Base-by-base conservation (phyloP, 2,888 invertebrate genomes). In the Steinernema carpocapsae region DNA sequence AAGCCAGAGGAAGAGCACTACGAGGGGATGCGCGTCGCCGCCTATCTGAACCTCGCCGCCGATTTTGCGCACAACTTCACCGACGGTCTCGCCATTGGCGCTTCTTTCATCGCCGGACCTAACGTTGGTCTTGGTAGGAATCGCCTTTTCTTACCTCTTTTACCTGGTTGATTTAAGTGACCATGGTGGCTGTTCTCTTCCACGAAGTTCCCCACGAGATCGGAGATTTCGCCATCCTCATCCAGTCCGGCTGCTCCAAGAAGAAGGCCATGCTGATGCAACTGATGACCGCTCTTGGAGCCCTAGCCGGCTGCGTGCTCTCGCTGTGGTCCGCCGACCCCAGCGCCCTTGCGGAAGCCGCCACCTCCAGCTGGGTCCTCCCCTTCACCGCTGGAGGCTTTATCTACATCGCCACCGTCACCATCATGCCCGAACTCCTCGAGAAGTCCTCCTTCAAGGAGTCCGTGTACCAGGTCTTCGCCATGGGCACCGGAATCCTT, bases 151-250 rank as follows among this genome's bases (percentile, higher is more conserved):
- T 51, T 42, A 19, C 17, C 19, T 45, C 0, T n/a, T 45, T n/a
- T 12, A 22, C 17, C 32, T 12, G 10, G 14, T 45, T 43, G 24
- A 76, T 80, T 37, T 91, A 93, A 73, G 91, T 97, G 17, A 99
- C 99, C 19, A 97, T 97, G 32, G 90, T 96, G 46, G 97, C 97
- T 0, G 97, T 99, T 86, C 91, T 99, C 72, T 89, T 99, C 64
- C 99, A 99, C 89, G 99, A 99, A 91, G 94, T 99, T 78, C 99
- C 99, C 45, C 99, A 99, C 90, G 99, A 99, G 90, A 97, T 99
- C 88, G 99, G 99, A 48, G 99, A 99, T 89, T 99, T 96, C 91
- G 99, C 99, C 17, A 97, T 99, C 88, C 91, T 99, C 74, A 92
- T 99, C 74, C 96, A 97, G 89, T 96, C 97, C 70, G 99, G 99